Percentiles rank a stretch among this genome's conserved stretches.
Conservation (phyloP, 35 echinoderm and acorn worm species). For the Patiria miniata region DNA sequence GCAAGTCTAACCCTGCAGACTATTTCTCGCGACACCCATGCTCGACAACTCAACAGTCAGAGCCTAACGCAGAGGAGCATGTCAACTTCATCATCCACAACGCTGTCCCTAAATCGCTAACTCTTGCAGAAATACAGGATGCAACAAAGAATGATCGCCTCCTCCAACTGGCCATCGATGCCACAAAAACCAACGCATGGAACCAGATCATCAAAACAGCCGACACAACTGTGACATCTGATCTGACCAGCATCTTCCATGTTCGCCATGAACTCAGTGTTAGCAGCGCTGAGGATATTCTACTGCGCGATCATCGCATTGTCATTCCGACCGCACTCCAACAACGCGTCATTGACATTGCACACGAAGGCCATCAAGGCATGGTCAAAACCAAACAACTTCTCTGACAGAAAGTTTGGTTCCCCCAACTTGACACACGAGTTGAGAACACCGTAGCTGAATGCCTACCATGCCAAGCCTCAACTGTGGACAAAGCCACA, state of each 20-base stretch:
- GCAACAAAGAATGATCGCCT: slow-evolving; percentile 54
- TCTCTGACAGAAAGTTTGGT: slow-evolving; percentile 77
- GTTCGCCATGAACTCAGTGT: slow-evolving; percentile 66
- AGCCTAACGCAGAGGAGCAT: slow-evolving; percentile 64
- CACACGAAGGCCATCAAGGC: slow-evolving; percentile 78
- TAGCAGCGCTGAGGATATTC: slow-evolving; percentile 27
- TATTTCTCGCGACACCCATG: slow-evolving; percentile 74
- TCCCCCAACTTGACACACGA: slow-evolving; percentile 61
- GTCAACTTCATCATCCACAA: slow-evolving; percentile 53
- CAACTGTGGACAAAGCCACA: slow-evolving; percentile 29
- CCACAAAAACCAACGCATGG: slow-evolving; percentile 45
- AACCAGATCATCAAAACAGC: slow-evolving; percentile 10
- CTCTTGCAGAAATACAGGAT: slow-evolving; percentile 23
- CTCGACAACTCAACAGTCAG: slow-evolving; percentile 10
- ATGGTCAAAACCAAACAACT: slow-evolving; percentile 73
- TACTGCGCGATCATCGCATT: slow-evolving; percentile 58
- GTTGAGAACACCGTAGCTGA: slow-evolving; percentile 54
- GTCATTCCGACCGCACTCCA: slow-evolving; percentile 55
- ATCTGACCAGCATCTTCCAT: slow-evolving; percentile 21
- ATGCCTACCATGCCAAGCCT: slow-evolving; percentile 72
- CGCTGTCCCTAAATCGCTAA: slow-evolving; percentile 74
- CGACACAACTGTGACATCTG: background rate
- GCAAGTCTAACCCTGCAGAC: slow-evolving; percentile 70
- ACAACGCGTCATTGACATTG: slow-evolving; percentile 50
- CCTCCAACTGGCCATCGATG: slow-evolving; percentile 37